These are phyloP conservation scores for Coccyzus lansbergi DNA, from an alignment of 2,797 vertebrate genomes.

Conservation along the genomic window DNA sequence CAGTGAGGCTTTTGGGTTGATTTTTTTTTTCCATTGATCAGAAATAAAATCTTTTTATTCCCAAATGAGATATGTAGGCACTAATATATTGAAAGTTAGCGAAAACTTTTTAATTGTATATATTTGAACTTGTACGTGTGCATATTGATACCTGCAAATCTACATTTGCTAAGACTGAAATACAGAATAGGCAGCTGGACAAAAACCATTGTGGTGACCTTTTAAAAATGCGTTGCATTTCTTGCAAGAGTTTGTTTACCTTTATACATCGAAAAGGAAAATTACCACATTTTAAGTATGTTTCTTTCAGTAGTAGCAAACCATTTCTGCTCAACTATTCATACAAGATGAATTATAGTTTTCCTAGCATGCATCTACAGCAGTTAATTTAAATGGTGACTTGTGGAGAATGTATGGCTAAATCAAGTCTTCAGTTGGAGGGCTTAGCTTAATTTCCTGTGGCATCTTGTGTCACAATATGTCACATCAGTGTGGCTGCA, in stretches of 20 bases:
- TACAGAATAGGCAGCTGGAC: background rate
- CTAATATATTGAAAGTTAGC: background rate
- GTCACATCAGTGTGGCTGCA: conserved; percentile 47
- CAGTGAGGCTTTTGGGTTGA: background rate
- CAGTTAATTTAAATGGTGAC: conserved; percentile 51
- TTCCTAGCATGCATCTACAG: conserved; percentile 34
- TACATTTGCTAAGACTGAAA: background rate
- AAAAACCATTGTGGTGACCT: background rate
- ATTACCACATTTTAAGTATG: background rate
- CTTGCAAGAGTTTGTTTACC: background rate
- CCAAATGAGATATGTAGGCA: background rate
- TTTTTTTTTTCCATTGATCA: background rate
- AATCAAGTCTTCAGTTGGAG: conserved; percentile 48
- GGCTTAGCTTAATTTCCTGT: conserved; percentile 46
- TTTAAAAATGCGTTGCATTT: background rate
- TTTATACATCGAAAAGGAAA: background rate
- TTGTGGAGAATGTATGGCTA: conserved; percentile 49
- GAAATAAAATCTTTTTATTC: background rate
- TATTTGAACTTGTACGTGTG: background rate
- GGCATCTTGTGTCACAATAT: conserved; percentile 58
- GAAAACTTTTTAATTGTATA: background rate
- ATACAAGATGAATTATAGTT: background rate
- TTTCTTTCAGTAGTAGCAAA: background rate
- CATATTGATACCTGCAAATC: background rate
- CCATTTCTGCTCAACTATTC: background rate